Evolutionary conservation across 2,888 invertebrate species (phyloP), one percentile per base, ranked within the genome.

Genomic region (Nomada goodeniana): DNA sequence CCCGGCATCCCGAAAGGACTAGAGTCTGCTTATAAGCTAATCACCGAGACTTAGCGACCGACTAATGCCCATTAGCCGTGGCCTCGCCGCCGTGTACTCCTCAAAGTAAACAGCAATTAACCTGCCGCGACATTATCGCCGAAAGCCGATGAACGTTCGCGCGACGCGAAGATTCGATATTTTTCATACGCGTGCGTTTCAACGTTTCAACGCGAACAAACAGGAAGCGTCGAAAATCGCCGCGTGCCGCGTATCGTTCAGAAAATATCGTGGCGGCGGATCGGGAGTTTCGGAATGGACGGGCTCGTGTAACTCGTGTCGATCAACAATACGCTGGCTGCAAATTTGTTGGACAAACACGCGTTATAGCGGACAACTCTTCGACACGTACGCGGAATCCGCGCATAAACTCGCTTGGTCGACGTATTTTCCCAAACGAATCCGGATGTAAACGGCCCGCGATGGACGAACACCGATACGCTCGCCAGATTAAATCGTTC

Each of bases 21-120:
- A 69, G 55, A 47, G 26, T 60, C 83, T 64, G 68, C 42, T 59
- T 69, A 69, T 69, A 65, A 65, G 80, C 77, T 84, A 88, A 87
- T 87, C 81, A 76, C 69, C 61, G 65, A 64, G 88, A 86, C 88
- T 87, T 86, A 87, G 61, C 79, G 77, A 63, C 76, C 74, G 50
- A 76, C 73, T 83, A 81, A 88, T 84, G 67, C 80, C 76, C 80
- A 82, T 78, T 82, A 75, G 80, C 68, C 68, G 76, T 76, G 63
- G 67, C 44, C 64, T 55, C 26, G 55, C 9, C 44, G 10, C 13
- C 18, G 57, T 44, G 61, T 67, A 61, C 53, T 71, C 67, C 52
- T 61, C 60, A 13, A 50, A 68, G n/a, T 13, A 11, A 68, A 73
- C 57, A 18, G 26, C 68, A 61, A 76, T 78, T 63, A 78, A 78